Evolutionary conservation across 1,140 invertebrate species (phyloP).

Genomic region (Notospermus geniculatus): DNA sequence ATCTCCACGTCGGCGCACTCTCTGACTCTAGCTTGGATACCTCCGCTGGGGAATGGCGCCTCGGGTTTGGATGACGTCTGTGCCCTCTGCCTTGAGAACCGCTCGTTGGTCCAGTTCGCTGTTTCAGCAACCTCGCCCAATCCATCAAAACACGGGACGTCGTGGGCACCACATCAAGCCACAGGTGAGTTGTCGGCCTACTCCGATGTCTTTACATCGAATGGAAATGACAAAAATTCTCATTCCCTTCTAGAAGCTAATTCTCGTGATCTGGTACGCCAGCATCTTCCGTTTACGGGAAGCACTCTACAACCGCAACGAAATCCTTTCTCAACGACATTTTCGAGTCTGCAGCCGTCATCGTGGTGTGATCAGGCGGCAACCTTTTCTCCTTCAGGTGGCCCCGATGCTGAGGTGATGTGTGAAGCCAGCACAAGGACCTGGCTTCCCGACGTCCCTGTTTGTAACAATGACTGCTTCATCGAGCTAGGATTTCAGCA

Average conservation of each 20-base stretch:
- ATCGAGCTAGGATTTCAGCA: slow-evolving; percentile 28
- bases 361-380: too few species aligned
- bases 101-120: slow-evolving; percentile 36
- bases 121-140: slow-evolving; percentile 29
- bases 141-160: slow-evolving; percentile 3
- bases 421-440: slow-evolving; percentile 29
- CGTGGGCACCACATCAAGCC: slow-evolving; percentile 35
- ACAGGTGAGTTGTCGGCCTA: slow-evolving; percentile 27
- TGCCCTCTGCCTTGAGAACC: slow-evolving; percentile 24
- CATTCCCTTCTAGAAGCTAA: too few species aligned
- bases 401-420: slow-evolving; percentile 32
- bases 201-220: too few species aligned
- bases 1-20: slow-evolving; percentile 18
- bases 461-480: slow-evolving; percentile 25
- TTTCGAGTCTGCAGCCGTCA: too few species aligned
- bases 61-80: slow-evolving; percentile 19
- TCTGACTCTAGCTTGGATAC: slow-evolving; percentile 35
- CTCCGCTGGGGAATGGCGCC: slow-evolving; percentile 27
- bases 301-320: too few species aligned
- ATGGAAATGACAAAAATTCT: too few species aligned
- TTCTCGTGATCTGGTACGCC: background rate
- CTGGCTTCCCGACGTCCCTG: slow-evolving; percentile 30
- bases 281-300: background rate
- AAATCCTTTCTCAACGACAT: too few species aligned
- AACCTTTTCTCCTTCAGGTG: slow-evolving; percentile 21